These are phyloP conservation scores for Drosophila suzukii DNA, from an alignment of 1,140 invertebrate genomes.

Conservation along the genomic window DNA sequence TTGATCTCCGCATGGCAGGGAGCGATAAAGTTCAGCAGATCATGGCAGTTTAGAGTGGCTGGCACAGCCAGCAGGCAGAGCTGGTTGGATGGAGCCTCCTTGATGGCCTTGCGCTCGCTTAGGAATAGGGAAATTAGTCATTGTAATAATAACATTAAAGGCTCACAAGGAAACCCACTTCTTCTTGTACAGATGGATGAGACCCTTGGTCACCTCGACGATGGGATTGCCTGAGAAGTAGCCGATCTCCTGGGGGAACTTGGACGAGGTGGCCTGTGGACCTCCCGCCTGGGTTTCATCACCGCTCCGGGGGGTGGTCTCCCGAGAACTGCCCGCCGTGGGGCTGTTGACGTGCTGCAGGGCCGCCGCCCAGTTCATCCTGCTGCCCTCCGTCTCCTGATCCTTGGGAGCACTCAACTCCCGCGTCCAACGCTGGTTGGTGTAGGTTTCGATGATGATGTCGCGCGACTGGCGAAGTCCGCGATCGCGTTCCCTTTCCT, in stretches of 20 bases:
- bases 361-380: slow-evolving; percentile 80
- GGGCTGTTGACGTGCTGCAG: slow-evolving; percentile 70
- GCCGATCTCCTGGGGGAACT: slow-evolving; percentile 88
- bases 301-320: slow-evolving; percentile 84
- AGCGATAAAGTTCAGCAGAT: slow-evolving; percentile 97
- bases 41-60: slow-evolving; percentile 95
- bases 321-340: slow-evolving; percentile 79
- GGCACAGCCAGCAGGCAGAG: slow-evolving; percentile 97
- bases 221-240: slow-evolving; percentile 98
- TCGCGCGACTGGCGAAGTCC: slow-evolving; percentile 87
- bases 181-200: slow-evolving; percentile 98
- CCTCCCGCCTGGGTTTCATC: slow-evolving; percentile 42
- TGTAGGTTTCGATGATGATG: slow-evolving; percentile 89
- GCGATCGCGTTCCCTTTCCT: slow-evolving; percentile 85
- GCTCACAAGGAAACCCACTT: slow-evolving; percentile 87
- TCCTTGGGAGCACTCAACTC: slow-evolving; percentile 25
- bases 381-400: slow-evolving; percentile 11
- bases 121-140: slow-evolving; percentile 20
- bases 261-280: slow-evolving; percentile 48
- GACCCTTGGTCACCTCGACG: slow-evolving; percentile 97
- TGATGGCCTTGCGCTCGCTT: slow-evolving; percentile 87
- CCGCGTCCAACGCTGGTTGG: slow-evolving; percentile 85
- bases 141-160: neutral
- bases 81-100: slow-evolving; percentile 91
- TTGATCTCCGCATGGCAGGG: slow-evolving; percentile 96